Conservation (phyloP, 2,797 vertebrate species). For the Poecilia velifera region DNA sequence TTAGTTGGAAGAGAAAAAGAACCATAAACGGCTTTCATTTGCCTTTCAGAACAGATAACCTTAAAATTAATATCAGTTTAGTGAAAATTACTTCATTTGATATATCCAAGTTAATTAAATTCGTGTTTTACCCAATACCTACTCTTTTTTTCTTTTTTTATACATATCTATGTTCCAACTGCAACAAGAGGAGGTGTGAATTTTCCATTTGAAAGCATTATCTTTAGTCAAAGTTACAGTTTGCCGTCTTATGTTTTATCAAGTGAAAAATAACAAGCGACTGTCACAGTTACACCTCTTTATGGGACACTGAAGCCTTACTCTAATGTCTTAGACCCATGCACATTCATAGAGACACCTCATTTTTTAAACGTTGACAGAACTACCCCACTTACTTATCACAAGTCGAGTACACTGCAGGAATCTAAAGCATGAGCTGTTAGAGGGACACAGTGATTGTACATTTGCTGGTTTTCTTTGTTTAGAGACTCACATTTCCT, state of each 20-base stretch:
- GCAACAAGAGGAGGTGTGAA: slow-evolving; percentile 35
- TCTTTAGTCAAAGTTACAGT: slow-evolving; percentile 78
- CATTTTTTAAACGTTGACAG: slow-evolving; percentile 54
- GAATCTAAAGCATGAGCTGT: slow-evolving; percentile 46
- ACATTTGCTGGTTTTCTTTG: slow-evolving; percentile 8
- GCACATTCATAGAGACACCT: slow-evolving; percentile 9
- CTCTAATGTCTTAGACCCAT: background rate
- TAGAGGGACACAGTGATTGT: slow-evolving; percentile 28
- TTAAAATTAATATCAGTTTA: slow-evolving; percentile 12
- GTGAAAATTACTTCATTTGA: slow-evolving; percentile 1
- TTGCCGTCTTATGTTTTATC: slow-evolving; percentile 85
- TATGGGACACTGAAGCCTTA: slow-evolving; percentile 69
- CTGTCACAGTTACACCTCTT: slow-evolving; percentile 74
- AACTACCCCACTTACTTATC: slow-evolving; percentile 55
- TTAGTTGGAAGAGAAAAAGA: slow-evolving; percentile 11
- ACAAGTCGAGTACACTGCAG: slow-evolving; percentile 58
- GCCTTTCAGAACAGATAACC: slow-evolving; percentile 1
- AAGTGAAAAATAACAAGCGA: slow-evolving; percentile 65
- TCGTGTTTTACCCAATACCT: slow-evolving; percentile 7
- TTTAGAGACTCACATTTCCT: slow-evolving; percentile 4
- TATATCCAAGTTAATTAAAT: slow-evolving; percentile 8
- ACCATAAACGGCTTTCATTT: slow-evolving; percentile 10
- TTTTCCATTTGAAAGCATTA: slow-evolving; percentile 65
- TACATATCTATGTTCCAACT: slow-evolving; percentile 18
- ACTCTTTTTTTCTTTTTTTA: slow-evolving; percentile 5